These are phyloP conservation scores for Calidris pygmaea DNA, from an alignment of 2,113 vertebrate genomes.

Conservation along the genomic window DNA sequence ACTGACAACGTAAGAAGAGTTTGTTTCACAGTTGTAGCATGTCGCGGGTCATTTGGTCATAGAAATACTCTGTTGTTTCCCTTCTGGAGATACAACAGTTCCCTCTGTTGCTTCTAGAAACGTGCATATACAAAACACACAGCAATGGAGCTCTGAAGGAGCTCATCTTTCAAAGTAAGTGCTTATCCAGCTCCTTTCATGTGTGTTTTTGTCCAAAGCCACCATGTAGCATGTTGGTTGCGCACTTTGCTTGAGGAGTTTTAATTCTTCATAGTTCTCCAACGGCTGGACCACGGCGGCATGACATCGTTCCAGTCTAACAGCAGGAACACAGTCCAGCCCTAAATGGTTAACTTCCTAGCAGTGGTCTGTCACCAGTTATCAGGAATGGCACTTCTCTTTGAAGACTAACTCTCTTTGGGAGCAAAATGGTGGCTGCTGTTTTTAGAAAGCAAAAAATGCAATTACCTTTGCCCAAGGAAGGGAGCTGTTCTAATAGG, in stretches of 20 bases:
- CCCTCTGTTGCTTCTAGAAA: neutral
- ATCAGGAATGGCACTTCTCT: neutral
- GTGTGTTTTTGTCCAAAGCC: neutral
- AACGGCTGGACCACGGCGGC: neutral
- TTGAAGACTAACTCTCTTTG: neutral
- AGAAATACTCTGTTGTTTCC: neutral
- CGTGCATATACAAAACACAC: neutral
- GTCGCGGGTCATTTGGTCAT: neutral
- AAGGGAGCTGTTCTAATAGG: conserved; percentile 3
- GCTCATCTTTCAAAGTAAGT: neutral
- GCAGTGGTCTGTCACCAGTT: neutral
- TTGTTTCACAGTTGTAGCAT: neutral
- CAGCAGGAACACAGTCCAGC: neutral
- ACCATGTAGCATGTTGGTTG: neutral
- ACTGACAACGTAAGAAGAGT: neutral
- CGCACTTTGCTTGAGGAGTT: neutral
- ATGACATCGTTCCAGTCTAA: accelerated
- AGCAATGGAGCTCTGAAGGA: neutral
- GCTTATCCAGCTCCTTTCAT: neutral
- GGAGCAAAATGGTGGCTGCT: conserved; percentile 3
- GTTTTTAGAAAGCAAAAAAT: neutral
- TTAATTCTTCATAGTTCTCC: neutral
- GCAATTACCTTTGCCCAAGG: conserved; percentile 29
- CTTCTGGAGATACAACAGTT: neutral
- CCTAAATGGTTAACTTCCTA: neutral